Conservation (phyloP, 2,888 invertebrate genomes). For the Eulithis prunata region DNA sequence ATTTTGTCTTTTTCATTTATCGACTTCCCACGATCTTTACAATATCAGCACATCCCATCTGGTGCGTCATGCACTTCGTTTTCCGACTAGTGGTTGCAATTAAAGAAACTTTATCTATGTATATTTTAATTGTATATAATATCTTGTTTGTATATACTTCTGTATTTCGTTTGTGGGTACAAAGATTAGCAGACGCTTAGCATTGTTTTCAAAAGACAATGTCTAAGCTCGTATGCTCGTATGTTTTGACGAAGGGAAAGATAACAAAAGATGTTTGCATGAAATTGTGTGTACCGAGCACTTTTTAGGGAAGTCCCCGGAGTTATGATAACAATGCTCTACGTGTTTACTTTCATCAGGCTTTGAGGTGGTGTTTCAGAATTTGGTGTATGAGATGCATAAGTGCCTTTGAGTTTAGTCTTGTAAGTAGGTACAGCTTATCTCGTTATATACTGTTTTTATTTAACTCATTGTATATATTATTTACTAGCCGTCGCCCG, state of each 20-base stretch:
- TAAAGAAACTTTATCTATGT: too few relatives aligned
- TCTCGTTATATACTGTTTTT: too few relatives aligned
- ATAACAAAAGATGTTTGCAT: slow-evolving; percentile 52
- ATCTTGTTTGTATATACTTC: too few relatives aligned
- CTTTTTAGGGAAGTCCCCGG: slow-evolving; percentile 51
- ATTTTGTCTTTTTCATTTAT: too few relatives aligned
- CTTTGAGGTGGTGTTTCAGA: slow-evolving; percentile 50
- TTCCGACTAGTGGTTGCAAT: too few relatives aligned
- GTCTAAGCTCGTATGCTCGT: slow-evolving; percentile 30
- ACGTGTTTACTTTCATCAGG: slow-evolving; percentile 55
- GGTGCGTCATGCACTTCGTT: too few relatives aligned
- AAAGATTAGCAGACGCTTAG: slow-evolving; percentile 35
- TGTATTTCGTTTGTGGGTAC: slow-evolving; percentile 11
- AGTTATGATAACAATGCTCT: slow-evolving; percentile 52
- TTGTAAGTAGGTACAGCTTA: too few relatives aligned
- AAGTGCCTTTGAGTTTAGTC: slow-evolving; percentile 30
- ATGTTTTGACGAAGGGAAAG: slow-evolving; percentile 38
- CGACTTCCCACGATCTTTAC: too few relatives aligned
- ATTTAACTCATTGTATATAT: too few relatives aligned
- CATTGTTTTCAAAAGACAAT: slow-evolving; percentile 42
- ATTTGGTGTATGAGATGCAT: slow-evolving; percentile 48
- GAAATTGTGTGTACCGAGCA: slow-evolving; percentile 51
- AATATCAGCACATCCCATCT: too few relatives aligned
- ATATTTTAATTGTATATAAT: too few relatives aligned
- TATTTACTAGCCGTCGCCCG: too few relatives aligned